Percentiles rank a stretch among this genome's conserved stretches.
Conservation (phyloP, 1,140 invertebrate species). For the Aphelinus certus region DNA sequence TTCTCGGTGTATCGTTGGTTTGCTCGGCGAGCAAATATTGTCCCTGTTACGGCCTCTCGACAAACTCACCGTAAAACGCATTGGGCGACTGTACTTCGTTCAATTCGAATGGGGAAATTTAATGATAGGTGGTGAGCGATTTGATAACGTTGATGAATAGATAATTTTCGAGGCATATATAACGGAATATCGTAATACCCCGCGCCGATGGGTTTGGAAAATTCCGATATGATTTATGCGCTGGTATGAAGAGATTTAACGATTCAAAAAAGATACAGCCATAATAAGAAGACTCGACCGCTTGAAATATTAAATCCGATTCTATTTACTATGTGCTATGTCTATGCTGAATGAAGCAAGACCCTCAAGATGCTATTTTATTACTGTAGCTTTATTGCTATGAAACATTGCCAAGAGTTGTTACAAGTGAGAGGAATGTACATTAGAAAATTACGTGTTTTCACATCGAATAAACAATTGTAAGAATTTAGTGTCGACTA, state of each 20-base stretch:
- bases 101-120: too few species aligned
- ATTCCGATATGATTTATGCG: background rate
- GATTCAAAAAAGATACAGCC: constrained; percentile 25
- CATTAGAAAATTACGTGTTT: constrained; percentile 29
- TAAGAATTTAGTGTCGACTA: background rate
- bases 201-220: too few species aligned
- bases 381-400: constrained; percentile 32
- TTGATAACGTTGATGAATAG: too few species aligned
- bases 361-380: constrained; percentile 39
- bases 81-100: too few species aligned
- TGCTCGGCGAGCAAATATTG: too few species aligned
- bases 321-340: constrained; percentile 4
- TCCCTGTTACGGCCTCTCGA: too few species aligned
- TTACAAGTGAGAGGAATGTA: constrained; percentile 40
- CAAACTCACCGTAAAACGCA: too few species aligned
- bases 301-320: constrained; percentile 31
- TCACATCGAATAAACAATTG: constrained; percentile 36
- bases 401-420: constrained; percentile 31
- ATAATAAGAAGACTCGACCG: constrained; percentile 25
- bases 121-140: too few species aligned
- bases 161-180: too few species aligned
- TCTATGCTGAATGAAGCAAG: constrained; percentile 13
- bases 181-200: too few species aligned
- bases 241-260: constrained; percentile 24
- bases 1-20: too few species aligned